Percentiles rank a stretch among this genome's conserved stretches.
These are phyloP conservation scores for Bolborhynchus lineola DNA, from an alignment of 2,113 vertebrate species.

Conservation along the genomic window DNA sequence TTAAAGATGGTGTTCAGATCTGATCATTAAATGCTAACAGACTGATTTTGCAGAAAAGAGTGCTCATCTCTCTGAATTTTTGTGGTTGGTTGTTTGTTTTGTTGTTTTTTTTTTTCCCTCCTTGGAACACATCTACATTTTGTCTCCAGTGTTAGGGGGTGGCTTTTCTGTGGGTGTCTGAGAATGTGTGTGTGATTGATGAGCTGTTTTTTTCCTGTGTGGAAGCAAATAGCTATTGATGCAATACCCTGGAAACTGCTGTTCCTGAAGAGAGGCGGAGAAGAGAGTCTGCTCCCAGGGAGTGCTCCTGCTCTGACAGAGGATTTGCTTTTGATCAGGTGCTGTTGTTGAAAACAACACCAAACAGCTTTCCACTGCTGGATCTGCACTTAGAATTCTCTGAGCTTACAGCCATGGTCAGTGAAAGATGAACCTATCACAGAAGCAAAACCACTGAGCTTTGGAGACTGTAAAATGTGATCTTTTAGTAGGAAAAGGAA, in stretches of 20 bases:
- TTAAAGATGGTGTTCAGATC: neutral
- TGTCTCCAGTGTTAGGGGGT: neutral
- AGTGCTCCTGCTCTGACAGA: neutral
- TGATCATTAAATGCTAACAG: neutral
- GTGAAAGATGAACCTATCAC: neutral
- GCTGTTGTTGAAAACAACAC: neutral
- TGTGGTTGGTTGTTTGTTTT: neutral
- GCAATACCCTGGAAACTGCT: neutral
- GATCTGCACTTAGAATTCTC: neutral
- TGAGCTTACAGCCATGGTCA: neutral
- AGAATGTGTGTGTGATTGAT: neutral
- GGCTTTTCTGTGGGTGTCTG: neutral
- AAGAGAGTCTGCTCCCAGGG: neutral
- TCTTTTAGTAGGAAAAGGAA: neutral
- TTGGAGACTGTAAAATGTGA: neutral
- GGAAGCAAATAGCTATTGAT: neutral
- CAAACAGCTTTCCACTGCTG: neutral
- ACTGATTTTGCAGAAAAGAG: neutral
- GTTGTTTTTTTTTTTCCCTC: neutral
- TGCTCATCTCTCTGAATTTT: neutral
- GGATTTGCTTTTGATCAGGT: neutral
- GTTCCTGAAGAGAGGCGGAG: neutral
- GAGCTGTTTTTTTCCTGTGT: neutral
- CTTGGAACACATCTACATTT: neutral
- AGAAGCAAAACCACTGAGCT: neutral